Evolutionary conservation across 2,797 vertebrate species (phyloP), one percentile per base, ranked within the genome.

Genomic region (Poecilia picta): DNA sequence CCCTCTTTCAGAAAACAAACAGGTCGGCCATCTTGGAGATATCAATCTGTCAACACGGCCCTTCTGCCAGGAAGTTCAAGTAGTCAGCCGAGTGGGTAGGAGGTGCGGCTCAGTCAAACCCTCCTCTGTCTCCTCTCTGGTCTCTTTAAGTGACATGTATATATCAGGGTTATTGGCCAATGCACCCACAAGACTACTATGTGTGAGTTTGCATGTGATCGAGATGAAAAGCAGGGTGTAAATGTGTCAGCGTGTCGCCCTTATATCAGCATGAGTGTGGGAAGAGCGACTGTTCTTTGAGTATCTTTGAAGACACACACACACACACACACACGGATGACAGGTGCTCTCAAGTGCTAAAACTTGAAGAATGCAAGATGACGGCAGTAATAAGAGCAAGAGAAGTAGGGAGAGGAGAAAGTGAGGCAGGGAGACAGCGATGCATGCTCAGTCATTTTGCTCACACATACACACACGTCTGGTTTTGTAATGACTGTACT

Each of bases 51-150:
- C 96, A 96, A 94, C 96, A 91, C 95, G 85, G 90, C 90, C 93
- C 92, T 91, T 94, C 94, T 95, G 95, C 95, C 93, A 94, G 96
- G 96, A 97, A 99, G 97, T 97, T 98, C 96, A 97, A 97, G 96
- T 94, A 95, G 97, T 97, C 93, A 95, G 93, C 93, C 87, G 91
- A 86, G 92, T 79, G 85, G 80, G 76, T n/a, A 83, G 85, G 85
- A 75, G 83, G 84, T 33, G 83, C 43, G 41, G 72, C 76, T 85
- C 93, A 94, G 82, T 82, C 82, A 18, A 85, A 59, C 75, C 82
- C 81, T 74, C 81, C 82, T 80, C 79, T 87, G 80, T 73, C 86
- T 83, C 68, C 75, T 81, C 78, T 91, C 86, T 87, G 85, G 33
- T 85, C 87, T 85, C 88, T 90, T 91, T 73, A 92, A 91, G 93